Conservation (phyloP, 1,140 invertebrate species). For the Heliconius congener region DNA sequence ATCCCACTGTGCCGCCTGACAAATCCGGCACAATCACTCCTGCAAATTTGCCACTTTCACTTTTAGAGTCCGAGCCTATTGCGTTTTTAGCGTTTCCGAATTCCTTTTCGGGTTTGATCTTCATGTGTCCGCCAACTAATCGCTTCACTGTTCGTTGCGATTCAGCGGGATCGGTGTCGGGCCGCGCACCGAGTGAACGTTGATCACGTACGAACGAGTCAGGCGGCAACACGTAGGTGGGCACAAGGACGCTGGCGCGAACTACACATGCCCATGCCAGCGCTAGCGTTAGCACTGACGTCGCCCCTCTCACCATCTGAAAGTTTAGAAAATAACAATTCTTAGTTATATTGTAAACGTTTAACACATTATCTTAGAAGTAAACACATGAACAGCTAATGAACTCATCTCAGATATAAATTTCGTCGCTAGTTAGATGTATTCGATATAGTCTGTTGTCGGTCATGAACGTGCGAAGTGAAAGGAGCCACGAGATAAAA, state of each 20-base stretch:
- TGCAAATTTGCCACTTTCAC: conserved; percentile 73
- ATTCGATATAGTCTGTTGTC: conserved; percentile 39
- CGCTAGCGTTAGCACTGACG: conserved; percentile 73
- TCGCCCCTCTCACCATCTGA: conserved; percentile 80
- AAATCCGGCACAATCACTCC: conserved; percentile 72
- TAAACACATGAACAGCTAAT: conserved; percentile 47
- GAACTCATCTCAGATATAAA: conserved; percentile 72
- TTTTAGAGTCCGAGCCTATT: conserved; percentile 63
- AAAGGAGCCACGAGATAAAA: conserved; percentile 74
- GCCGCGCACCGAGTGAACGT: conserved; percentile 61
- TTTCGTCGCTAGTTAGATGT: conserved; percentile 61
- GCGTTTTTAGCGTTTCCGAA: conserved; percentile 71
- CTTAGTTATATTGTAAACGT: conserved; percentile 58
- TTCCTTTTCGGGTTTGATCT: conserved; percentile 70
- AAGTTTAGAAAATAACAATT: conserved; percentile 68
- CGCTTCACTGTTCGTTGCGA: conserved; percentile 82
- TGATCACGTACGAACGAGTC: conserved; percentile 79
- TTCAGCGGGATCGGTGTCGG: conserved; percentile 59
- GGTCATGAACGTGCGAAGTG: conserved; percentile 72
- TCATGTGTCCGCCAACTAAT: conserved; percentile 84
- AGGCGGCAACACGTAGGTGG: conserved; percentile 79
- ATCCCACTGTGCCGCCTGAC: conserved; percentile 77
- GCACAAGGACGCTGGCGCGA: conserved; percentile 76
- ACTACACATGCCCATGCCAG: conserved; percentile 67
- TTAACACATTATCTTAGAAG: conserved; percentile 12